phyloP scores from a whole-genome alignment of 1,140 invertebrate species.

The Oscheius sp. region DNA sequence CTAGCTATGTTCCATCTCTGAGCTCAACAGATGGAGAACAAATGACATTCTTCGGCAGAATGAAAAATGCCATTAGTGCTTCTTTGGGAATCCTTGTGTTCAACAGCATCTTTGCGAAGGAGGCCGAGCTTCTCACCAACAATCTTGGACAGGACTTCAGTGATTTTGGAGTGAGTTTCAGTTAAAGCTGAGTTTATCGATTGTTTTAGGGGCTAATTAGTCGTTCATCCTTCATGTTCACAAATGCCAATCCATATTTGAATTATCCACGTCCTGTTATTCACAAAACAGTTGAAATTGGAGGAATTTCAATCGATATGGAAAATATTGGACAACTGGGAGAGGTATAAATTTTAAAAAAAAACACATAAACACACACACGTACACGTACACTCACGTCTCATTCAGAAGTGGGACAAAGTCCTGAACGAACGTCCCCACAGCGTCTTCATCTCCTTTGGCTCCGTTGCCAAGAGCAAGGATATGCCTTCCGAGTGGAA shows the following conservation, averaged over 20 bases:
- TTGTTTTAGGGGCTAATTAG: not conserved
- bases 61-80: not conserved
- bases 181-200: not conserved
- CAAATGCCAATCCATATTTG: not conserved
- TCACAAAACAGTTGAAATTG: slow-evolving; percentile 6
- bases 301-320: not conserved
- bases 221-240: slow-evolving; percentile 2
- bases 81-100: not conserved
- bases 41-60: not conserved
- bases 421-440: not conserved
- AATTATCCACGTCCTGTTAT: slow-evolving; percentile 5
- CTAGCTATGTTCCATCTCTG: slow-evolving; percentile 6
- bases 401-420: not conserved
- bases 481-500: slow-evolving; percentile 34
- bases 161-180: not conserved
- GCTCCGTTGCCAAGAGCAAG: not conserved
- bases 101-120: not conserved
- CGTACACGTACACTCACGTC: too few relatives aligned
- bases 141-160: not conserved
- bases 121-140: not conserved
- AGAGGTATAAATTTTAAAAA: not conserved
- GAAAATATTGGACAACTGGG: not conserved
- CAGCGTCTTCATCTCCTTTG: not conserved
- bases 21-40: not conserved
- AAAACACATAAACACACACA: not conserved